Evolutionary conservation across 2,888 invertebrate genomes (phyloP), one percentile per base, ranked within the genome.

Genomic region (Mythimna loreyi): DNA sequence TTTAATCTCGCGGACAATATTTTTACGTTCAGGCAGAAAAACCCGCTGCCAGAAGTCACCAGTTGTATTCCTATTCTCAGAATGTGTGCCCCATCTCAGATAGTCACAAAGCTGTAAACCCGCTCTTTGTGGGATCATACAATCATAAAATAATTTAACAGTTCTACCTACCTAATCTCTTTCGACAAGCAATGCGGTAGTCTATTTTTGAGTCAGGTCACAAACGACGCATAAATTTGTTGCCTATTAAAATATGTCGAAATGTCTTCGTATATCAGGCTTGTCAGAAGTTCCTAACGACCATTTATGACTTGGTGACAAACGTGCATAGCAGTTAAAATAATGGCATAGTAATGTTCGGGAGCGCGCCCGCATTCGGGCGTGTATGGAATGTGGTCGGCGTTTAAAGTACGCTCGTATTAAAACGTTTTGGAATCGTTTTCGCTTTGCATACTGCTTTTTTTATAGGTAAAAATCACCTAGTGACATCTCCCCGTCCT

Each of bases 171-270:
- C 5, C 36, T 21, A 67, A 57, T 55, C 43, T 33, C 40, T 50
- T 72, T 64, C 16, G 25, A 47, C 56, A 40, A 67, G 56, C 55
- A 49, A 78, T 78, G 73, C 67, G 79, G 74, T 49, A 73, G 47
- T 67, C 45, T 59, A 65, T 65, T 65, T 56, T 55, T n/a, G 19
- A 60, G 23, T 21, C 50, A n/a, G 16, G n/a, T 11, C 50, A 30
- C 49, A 49, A n/a, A 49, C 45, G 23, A 8, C 30, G 30, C 25
- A 55, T 67, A 40, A 67, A 67, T 74, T 43, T 45, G 25, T 25
- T 25, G 19, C 21, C 53, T 60, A 53, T 60, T 77, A 50, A 77
- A 73, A 55, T 56, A 40, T 49, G 45, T 43, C 45, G 55, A 21
- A 64, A 53, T 33, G 28, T 40, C 63, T 60, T 25, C 64, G 25